These are phyloP conservation scores for Operophtera brumata DNA, from an alignment of 2,888 invertebrate genomes.

Conservation along the genomic window DNA sequence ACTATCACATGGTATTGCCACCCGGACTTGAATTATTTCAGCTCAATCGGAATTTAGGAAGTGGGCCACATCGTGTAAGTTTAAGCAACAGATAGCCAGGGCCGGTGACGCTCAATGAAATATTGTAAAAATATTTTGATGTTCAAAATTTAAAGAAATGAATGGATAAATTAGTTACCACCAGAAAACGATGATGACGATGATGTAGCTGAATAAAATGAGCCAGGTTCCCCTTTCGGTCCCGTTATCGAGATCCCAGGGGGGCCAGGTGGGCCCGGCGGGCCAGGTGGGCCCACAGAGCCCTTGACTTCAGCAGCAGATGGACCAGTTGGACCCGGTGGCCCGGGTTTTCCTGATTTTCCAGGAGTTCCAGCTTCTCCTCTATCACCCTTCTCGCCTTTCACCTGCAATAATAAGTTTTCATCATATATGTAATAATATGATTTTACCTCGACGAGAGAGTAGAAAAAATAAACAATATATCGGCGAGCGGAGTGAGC, in stretches of 20 bases:
- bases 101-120: too few species aligned
- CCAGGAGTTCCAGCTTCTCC: conserved; percentile 53
- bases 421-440: too few species aligned
- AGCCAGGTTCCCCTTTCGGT: conserved; percentile 58
- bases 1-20: too few species aligned
- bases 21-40: too few species aligned
- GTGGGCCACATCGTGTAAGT: too few species aligned
- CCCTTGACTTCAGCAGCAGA: conserved; percentile 16
- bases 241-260: conserved; percentile 57
- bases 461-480: too few species aligned
- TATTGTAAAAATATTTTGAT: too few species aligned
- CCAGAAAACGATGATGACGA: background rate
- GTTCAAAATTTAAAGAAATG: too few species aligned
- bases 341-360: conserved; percentile 45
- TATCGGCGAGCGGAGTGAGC: too few species aligned
- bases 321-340: conserved; percentile 39
- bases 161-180: background rate
- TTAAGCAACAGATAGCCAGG: too few species aligned
- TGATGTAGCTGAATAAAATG: background rate
- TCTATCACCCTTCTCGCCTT: conserved; percentile 60
- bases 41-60: too few species aligned
- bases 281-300: conserved; percentile 44
- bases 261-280: conserved; percentile 51
- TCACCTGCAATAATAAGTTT: conserved; percentile 41
- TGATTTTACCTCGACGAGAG: too few species aligned